Evolutionary conservation across 2,797 vertebrate species (phyloP).

Genomic region (Falco novaeseelandiae): DNA sequence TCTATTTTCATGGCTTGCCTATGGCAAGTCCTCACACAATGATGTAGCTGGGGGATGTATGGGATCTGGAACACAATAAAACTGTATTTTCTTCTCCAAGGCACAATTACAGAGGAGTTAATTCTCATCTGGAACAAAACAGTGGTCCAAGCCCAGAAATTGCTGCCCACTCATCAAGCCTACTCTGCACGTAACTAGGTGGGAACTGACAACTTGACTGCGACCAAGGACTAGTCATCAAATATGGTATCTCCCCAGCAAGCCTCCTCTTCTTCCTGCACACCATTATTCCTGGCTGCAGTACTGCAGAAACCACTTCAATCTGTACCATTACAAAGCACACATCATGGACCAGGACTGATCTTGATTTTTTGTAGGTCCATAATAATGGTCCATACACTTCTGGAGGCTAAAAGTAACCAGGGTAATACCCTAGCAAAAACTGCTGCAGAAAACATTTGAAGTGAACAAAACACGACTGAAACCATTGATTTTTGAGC

Average conservation of each 20-base stretch:
- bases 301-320: not conserved
- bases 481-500: not conserved
- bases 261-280: not conserved
- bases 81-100: not conserved
- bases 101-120: not conserved
- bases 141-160: not conserved
- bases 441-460: not conserved
- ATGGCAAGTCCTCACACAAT: not conserved
- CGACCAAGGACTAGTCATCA: not conserved
- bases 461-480: not conserved
- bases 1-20: not conserved
- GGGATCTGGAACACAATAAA: not conserved
- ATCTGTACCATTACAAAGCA: not conserved
- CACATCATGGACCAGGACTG: rapidly evolving
- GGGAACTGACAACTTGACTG: not conserved
- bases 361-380: not conserved
- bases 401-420: not conserved
- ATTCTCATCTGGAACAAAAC: not conserved
- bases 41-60: not conserved
- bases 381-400: not conserved
- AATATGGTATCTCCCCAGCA: not conserved
- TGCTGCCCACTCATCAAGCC: rapidly evolving
- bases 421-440: not conserved
- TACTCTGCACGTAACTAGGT: not conserved
- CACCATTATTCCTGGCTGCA: not conserved